A percentile compares a stretch with the other conserved stretches of the same genome.
These are phyloP conservation scores for Siniperca knerii DNA, from an alignment of 2,113 vertebrate genomes.

Conservation along the genomic window DNA sequence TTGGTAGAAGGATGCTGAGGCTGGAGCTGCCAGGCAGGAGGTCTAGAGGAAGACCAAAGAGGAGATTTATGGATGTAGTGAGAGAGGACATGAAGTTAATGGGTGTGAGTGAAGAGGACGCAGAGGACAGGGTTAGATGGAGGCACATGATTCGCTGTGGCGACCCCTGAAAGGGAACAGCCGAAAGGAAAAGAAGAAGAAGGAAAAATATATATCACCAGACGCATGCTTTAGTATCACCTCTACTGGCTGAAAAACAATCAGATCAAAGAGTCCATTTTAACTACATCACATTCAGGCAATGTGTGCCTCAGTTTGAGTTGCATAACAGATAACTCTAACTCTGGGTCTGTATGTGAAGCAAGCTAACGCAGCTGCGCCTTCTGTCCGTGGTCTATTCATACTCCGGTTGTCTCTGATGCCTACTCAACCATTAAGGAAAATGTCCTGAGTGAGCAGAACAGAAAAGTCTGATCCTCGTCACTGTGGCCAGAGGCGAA, in stretches of 20 bases:
- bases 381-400: constrained; percentile 10
- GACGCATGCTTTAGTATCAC: background rate
- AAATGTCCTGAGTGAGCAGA: background rate
- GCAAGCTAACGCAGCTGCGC: background rate
- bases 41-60: too few species aligned
- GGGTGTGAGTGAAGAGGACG: too few species aligned
- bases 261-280: background rate
- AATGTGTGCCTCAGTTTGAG: background rate
- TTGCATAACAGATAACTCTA: constrained; percentile 1
- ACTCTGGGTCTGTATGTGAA: background rate
- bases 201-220: too few species aligned
- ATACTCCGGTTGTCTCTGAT: background rate
- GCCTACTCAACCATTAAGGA: background rate
- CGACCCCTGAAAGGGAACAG: too few species aligned
- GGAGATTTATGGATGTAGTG: too few species aligned
- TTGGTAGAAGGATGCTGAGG: too few species aligned
- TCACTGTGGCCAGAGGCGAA: constrained; percentile 15
- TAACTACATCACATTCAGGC: background rate
- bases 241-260: background rate
- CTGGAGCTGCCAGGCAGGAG: too few species aligned
- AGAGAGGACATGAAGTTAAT: too few species aligned
- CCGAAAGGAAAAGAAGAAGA: too few species aligned
- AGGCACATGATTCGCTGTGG: too few species aligned
- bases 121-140: too few species aligned
- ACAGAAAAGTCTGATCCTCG: background rate